Percentiles rank a stretch among this genome's conserved stretches.
Conservation (phyloP, 1,140 invertebrate genomes). For the Apis cerana region DNA sequence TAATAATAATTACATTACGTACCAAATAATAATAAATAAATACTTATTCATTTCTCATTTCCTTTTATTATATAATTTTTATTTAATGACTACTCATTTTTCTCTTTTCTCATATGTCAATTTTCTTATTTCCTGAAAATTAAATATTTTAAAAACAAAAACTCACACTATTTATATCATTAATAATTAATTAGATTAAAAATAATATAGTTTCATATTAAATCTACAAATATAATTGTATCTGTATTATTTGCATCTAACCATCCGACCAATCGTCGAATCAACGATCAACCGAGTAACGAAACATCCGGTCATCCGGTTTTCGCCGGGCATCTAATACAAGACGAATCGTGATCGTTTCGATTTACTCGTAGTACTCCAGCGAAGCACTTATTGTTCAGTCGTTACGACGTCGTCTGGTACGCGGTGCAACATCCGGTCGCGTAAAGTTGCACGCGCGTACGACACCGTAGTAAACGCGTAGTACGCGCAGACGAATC, state of each 20-base stretch:
- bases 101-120: too few species aligned
- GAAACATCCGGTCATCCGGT: constrained; percentile 22
- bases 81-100: too few species aligned
- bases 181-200: too few species aligned
- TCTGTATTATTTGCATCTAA: background rate
- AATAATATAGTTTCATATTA: too few species aligned
- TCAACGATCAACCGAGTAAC: background rate
- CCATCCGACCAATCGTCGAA: background rate
- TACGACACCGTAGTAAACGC: constrained; percentile 55
- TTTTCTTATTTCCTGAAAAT: too few species aligned
- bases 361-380: constrained; percentile 43
- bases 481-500: constrained; percentile 57
- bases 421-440: constrained; percentile 56
- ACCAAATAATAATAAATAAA: background rate
- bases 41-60: too few species aligned
- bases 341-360: constrained; percentile 10
- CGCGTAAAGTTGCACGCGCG: constrained; percentile 47
- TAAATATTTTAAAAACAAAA: too few species aligned
- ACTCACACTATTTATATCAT: too few species aligned
- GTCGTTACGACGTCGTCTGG: constrained; percentile 47
- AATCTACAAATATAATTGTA: too few species aligned
- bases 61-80: too few species aligned
- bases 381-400: constrained; percentile 43
- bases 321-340: background rate
- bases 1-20: background rate